These are phyloP conservation scores for Tigriopus japonicus DNA, from an alignment of 1,140 invertebrate species.

Conservation along the genomic window DNA sequence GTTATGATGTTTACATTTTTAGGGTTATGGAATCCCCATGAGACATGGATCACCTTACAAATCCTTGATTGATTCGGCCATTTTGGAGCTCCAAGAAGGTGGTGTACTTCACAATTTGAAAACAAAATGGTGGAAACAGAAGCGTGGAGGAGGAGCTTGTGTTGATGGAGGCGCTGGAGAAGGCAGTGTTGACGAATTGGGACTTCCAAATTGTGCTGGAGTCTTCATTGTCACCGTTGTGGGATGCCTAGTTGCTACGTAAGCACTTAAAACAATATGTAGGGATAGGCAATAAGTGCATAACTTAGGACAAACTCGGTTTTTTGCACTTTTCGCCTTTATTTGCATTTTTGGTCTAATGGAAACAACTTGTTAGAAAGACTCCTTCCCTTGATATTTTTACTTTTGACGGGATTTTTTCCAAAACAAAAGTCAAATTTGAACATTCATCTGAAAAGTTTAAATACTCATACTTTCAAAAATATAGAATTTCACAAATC, in stretches of 20 bases:
- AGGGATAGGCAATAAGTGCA: too few species aligned
- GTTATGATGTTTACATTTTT: background rate
- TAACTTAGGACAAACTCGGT: too few species aligned
- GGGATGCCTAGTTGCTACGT: constrained; percentile 38
- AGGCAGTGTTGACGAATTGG: constrained; percentile 25
- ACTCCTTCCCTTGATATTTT: too few species aligned
- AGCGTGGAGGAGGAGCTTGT: constrained; percentile 20
- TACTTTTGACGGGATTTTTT: too few species aligned
- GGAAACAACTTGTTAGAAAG: too few species aligned
- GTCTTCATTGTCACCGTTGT: constrained; percentile 62
- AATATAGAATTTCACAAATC: too few species aligned
- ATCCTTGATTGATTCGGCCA: constrained; percentile 43
- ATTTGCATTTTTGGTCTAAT: too few species aligned
- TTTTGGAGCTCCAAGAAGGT: constrained; percentile 30
- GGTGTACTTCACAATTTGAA: constrained; percentile 30
- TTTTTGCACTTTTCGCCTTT: too few species aligned
- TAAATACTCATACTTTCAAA: too few species aligned
- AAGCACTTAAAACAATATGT: background rate
- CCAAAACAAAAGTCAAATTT: too few species aligned
- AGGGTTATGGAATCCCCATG: constrained; percentile 15
- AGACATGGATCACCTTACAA: constrained; percentile 48
- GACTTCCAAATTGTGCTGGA: constrained; percentile 60
- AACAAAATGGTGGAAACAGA: constrained; percentile 31
- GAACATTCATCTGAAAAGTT: too few species aligned
- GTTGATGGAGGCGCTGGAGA: constrained; percentile 11